Base-by-base conservation (phyloP, 2,113 vertebrate species). In the Apeltes quadracus region DNA sequence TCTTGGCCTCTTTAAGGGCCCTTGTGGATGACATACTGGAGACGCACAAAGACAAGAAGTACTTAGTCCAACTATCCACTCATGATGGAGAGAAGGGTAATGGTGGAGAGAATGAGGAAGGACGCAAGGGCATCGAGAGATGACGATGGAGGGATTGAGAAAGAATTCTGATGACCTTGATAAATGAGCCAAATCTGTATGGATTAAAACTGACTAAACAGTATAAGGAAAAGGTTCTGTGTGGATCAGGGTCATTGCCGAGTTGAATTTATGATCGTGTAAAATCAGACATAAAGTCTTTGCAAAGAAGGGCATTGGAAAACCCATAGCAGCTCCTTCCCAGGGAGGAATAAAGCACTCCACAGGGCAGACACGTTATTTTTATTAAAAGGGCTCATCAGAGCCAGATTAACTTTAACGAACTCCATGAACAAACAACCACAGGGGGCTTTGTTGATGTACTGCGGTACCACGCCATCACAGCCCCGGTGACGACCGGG, bases 21-120 rank as follows among this genome's bases (percentile, higher is more conserved):
- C 80, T 88, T 59, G 64, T 85, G 48, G 72, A 69, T 57, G 70
- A 71, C 53, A 50, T 79, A 57, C 72, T 61, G 70, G 46, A 84
- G 69, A 62, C 1, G 13, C 36, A 72, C 84, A 88, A 88, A 90
- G 89, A 92, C 85, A 87, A 91, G 87, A 76, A 84, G 72, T 88
- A 83, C 89, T 92, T 76, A 76, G 65, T 46, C 63, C 64, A 78
- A 82, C 67, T 23, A 63, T 66, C 73, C 80, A 81, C 84, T 88
- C 76, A 20, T 50, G 76, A 66, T 73, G 77, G 58, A 78, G 48
- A 74, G 73, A 66, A 84, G 79, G 39, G 22, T 74, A 72, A 87
- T 79, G 54, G 78, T 54, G 53, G 77, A 78, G 76, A 0, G 50
- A 78, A 84, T 78, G 69, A 73, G 84, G 82, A 70, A 86, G 84